These are phyloP conservation scores for Pseudopodoces humilis DNA, from an alignment of 2,113 vertebrate species.

Conservation along the genomic window DNA sequence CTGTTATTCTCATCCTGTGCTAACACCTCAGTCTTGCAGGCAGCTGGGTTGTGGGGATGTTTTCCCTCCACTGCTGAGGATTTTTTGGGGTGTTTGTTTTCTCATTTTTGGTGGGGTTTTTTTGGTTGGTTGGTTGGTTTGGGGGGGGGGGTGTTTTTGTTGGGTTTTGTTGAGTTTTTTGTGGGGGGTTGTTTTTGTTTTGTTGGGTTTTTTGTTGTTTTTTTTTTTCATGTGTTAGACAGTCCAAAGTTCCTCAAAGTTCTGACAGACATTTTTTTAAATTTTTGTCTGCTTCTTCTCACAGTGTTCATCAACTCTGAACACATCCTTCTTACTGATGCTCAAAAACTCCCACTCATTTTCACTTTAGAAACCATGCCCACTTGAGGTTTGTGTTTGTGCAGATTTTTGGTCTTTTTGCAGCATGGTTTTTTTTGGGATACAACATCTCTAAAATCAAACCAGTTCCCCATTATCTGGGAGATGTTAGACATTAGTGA, in stretches of 20 bases:
- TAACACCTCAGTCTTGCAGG: background rate
- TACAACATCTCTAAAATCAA: background rate
- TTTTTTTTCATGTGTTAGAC: background rate
- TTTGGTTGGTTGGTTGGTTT: background rate
- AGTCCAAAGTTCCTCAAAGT: background rate
- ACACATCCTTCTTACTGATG: background rate
- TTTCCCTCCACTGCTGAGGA: background rate
- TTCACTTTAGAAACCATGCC: background rate
- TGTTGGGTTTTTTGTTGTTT: background rate
- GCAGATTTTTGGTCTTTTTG: rapidly evolving
- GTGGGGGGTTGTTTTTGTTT: background rate
- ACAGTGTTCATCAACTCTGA: background rate
- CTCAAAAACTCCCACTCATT: background rate
- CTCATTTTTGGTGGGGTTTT: too few species aligned
- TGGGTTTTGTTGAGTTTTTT: background rate
- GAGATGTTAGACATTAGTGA: background rate
- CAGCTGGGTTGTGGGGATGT: background rate
- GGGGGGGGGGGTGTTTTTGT: too few species aligned
- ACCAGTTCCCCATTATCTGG: background rate
- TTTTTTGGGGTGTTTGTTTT: background rate
- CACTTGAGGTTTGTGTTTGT: background rate
- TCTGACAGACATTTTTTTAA: background rate
- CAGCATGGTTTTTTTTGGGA: background rate
- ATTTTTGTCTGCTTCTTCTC: background rate
- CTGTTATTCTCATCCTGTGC: background rate